Percentiles rank a stretch among this genome's conserved stretches.
Conservation (phyloP, 2,113 vertebrate species). For the Alligator mississippiensis region DNA sequence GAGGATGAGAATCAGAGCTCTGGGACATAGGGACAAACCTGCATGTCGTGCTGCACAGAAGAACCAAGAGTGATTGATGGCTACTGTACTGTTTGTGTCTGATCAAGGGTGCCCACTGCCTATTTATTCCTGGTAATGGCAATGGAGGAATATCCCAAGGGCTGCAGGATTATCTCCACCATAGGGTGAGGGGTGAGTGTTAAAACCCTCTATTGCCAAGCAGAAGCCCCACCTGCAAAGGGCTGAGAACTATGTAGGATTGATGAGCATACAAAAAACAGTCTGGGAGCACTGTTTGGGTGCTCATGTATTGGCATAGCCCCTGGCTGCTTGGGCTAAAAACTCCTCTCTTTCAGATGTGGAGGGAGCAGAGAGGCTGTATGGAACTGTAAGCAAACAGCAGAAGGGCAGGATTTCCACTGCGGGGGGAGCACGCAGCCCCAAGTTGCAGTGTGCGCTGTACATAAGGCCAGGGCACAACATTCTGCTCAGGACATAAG, state of each 20-base stretch:
- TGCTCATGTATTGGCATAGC: background rate
- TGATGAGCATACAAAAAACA: background rate
- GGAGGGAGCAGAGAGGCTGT: background rate
- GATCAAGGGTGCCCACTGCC: background rate
- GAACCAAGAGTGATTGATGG: background rate
- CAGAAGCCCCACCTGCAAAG: background rate
- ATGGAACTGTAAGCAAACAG: background rate
- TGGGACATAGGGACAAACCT: background rate
- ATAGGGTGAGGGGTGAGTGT: background rate
- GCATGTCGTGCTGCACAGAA: too few species aligned
- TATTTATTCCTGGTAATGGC: background rate
- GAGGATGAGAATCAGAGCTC: background rate
- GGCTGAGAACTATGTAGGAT: background rate
- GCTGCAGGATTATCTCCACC: background rate
- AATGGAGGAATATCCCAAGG: background rate
- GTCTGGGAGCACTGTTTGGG: background rate
- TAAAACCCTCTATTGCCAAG: background rate
- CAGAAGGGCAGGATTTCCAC: background rate
- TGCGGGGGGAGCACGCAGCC: background rate
- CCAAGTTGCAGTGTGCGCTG: background rate
- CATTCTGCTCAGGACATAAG: background rate
- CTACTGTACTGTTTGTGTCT: background rate
- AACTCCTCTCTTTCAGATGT: background rate
- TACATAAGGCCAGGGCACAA: background rate
- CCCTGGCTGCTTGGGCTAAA: background rate